Percentiles rank a stretch among this genome's conserved stretches.
Conservation (phyloP, 2,888 invertebrate species). For the Leptura quadrifasciata region DNA sequence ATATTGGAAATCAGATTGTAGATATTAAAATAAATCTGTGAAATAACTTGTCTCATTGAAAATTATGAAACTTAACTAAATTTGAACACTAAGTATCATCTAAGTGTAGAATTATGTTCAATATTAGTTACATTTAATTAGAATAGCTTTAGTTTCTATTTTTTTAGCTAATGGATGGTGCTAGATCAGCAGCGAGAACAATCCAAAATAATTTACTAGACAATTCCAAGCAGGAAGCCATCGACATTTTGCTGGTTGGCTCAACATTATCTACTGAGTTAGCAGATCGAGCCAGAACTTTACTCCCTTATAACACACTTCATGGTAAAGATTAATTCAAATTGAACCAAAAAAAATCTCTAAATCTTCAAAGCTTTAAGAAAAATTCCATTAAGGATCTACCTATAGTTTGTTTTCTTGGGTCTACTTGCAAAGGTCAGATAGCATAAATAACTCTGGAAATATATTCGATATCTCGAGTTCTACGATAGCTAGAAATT, state of each 20-base stretch:
- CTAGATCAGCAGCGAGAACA: slow-evolving; percentile 96
- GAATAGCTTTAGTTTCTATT: slow-evolving; percentile 13
- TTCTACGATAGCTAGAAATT: too few relatives aligned
- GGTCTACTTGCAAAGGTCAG: too few relatives aligned
- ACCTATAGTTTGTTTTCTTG: too few relatives aligned
- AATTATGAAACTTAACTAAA: too few relatives aligned
- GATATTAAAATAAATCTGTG: too few relatives aligned
- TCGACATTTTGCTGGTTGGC: slow-evolving; percentile 94
- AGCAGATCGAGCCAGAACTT: slow-evolving; percentile 91
- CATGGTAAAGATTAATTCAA: slow-evolving; percentile 76
- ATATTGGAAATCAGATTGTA: too few relatives aligned
- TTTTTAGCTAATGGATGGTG: slow-evolving; percentile 92
- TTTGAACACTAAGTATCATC: too few relatives aligned
- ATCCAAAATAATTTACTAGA: slow-evolving; percentile 99
- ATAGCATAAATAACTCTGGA: too few relatives aligned
- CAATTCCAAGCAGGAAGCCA: slow-evolving; percentile 97
- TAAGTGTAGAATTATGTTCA: not conserved
- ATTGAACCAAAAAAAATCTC: not conserved
- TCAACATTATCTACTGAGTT: slow-evolving; percentile 93
- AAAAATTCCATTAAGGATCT: too few relatives aligned
- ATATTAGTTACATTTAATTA: slow-evolving; percentile 8
- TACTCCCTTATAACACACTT: slow-evolving; percentile 90
- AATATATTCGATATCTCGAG: too few relatives aligned
- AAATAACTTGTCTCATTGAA: too few relatives aligned
- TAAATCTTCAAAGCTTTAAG: too few relatives aligned